phyloP scores from a whole-genome alignment of 2,797 vertebrate species.

The Crypturellus tataupa region DNA sequence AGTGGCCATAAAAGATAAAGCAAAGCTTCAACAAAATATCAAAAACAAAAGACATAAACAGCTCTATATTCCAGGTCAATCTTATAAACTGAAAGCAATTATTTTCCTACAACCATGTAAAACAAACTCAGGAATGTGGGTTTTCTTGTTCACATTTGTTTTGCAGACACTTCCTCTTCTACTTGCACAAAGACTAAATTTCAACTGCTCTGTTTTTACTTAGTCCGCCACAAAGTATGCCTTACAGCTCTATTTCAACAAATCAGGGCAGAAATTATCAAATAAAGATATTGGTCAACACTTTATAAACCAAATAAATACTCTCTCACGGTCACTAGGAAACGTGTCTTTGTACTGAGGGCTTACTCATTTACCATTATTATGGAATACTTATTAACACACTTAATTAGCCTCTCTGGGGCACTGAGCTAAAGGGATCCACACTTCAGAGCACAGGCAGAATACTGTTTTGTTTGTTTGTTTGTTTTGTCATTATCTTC shows the following conservation, averaged over 20 bases:
- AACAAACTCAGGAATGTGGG: slow-evolving; percentile 37
- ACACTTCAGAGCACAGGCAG: neutral
- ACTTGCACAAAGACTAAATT: neutral
- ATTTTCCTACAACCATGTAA: slow-evolving; percentile 46
- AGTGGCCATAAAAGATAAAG: slow-evolving; percentile 46
- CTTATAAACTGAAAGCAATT: slow-evolving; percentile 31
- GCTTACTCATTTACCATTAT: neutral
- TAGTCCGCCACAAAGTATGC: neutral
- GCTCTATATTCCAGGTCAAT: neutral
- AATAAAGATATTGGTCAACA: neutral
- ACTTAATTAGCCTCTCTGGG: slow-evolving; percentile 19
- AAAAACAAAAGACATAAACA: slow-evolving; percentile 31
- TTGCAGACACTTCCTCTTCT: slow-evolving; percentile 15
- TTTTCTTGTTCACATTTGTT: slow-evolving; percentile 65
- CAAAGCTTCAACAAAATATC: slow-evolving; percentile 45
- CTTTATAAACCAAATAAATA: neutral
- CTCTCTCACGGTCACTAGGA: neutral
- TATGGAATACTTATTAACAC: slow-evolving; percentile 36
- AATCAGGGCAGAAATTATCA: neutral
- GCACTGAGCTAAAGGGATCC: neutral
- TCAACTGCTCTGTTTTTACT: neutral
- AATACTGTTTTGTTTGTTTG: neutral
- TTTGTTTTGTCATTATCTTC: neutral
- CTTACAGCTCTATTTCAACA: neutral
- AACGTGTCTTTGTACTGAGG: neutral